A percentile compares a stretch with the other conserved stretches of the same genome.
Evolutionary conservation across 1,140 invertebrate genomes (phyloP).

Genomic region (Macrocentrus cingulum): DNA sequence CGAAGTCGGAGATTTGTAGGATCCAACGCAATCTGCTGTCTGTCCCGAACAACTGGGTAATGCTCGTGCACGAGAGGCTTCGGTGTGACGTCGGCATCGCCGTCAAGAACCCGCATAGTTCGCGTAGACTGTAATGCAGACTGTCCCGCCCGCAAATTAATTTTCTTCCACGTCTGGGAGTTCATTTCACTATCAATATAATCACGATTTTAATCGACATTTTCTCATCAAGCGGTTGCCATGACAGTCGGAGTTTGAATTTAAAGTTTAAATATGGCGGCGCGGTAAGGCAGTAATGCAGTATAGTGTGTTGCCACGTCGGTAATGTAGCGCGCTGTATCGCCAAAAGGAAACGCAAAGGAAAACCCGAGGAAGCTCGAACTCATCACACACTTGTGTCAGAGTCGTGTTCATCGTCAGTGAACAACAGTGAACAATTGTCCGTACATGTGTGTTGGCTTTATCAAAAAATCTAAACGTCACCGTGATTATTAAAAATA

Average conservation of each 20-base stretch:
- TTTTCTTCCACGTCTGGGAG: not conserved
- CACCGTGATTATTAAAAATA: too few species aligned
- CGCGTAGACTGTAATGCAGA: slow-evolving; percentile 19
- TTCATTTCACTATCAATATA: not conserved
- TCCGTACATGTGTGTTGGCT: not conserved
- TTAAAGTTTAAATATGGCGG: not conserved
- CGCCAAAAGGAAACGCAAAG: too few species aligned
- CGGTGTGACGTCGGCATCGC: slow-evolving; percentile 29
- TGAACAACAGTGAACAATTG: not conserved
- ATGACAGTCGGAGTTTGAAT: not conserved
- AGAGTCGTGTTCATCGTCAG: too few species aligned
- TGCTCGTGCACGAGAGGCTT: slow-evolving; percentile 22
- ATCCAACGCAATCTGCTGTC: slow-evolving; percentile 20
- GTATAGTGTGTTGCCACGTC: too few species aligned
- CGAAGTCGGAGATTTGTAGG: slow-evolving; percentile 4
- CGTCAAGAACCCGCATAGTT: slow-evolving; percentile 12
- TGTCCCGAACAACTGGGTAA: slow-evolving; percentile 24
- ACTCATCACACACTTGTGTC: too few species aligned
- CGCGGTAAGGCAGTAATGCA: too few species aligned
- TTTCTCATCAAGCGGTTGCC: not conserved
- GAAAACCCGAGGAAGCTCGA: too few species aligned
- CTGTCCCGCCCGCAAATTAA: not conserved
- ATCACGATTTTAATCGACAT: not conserved
- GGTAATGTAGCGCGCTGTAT: too few species aligned
- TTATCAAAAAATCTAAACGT: too few species aligned